Conservation (phyloP, 2,113 vertebrate species). For the Macrotus californicus region DNA sequence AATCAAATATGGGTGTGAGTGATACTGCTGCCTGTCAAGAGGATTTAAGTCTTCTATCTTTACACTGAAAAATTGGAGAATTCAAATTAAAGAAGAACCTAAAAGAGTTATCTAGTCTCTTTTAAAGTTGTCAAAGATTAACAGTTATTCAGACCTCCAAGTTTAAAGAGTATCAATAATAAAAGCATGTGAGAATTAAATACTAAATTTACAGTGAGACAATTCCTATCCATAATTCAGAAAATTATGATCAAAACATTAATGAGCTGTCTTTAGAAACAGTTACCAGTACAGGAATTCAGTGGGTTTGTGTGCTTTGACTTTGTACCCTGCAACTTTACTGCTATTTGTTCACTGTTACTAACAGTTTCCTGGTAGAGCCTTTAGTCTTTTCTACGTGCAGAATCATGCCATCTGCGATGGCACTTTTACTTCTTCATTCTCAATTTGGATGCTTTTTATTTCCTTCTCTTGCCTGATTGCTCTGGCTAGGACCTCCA, state of each 20-base stretch:
- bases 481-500: too few species aligned
- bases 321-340: too few species aligned
- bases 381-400: too few species aligned
- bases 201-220: not conserved
- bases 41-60: not conserved
- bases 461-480: too few species aligned
- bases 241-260: not conserved
- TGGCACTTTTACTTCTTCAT: too few species aligned
- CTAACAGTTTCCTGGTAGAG: too few species aligned
- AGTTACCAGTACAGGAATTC: too few species aligned
- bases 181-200: constrained; percentile 20
- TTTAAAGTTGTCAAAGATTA: not conserved
- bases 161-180: not conserved
- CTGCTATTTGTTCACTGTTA: too few species aligned
- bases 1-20: not conserved
- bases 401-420: too few species aligned
- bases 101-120: not conserved
- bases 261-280: not conserved
- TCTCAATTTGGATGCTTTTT: too few species aligned
- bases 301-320: too few species aligned
- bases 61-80: not conserved
- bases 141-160: not conserved
- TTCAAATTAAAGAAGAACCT: not conserved
- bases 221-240: not conserved
- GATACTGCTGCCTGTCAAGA: not conserved